Base-by-base conservation (phyloP, 2,113 vertebrate genomes). In the Proterorhinus semilunaris region DNA sequence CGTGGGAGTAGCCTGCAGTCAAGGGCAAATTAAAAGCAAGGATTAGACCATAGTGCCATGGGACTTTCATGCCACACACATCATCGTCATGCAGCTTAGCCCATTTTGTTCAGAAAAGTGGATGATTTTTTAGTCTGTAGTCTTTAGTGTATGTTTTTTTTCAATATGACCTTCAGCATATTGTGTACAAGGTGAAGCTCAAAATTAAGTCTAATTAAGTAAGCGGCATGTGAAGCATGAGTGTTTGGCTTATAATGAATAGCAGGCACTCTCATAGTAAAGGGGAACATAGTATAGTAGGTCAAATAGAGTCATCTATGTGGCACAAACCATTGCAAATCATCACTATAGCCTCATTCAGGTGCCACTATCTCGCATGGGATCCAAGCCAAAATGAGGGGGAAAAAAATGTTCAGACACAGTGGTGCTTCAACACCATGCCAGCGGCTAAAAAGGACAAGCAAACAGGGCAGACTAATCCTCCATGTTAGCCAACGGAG, bases 381-480 rank as follows among this genome's bases (percentile, higher is more conserved):
- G 85, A 86, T n/a, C 16, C 0, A 1, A 62, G 72, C 75, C 82
- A 83, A 83, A 80, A 63, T 21, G 68, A 62, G 82, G 76, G 21
- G 64, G 53, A 3, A 36, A 36, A 36, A 70, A 65, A 51, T 64
- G 50, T 71, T 81, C 62, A 62, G 71, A 46, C 51, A 55, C 62
- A 62, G 66, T 68, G 68, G 71, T 74, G 46, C 74, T 65, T 71
- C 57, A 78, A 61, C 66, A 79, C 73, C 72, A 87, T 69, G 72
- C 68, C 73, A 72, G 75, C 62, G 48, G 70, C 80, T 68, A 58
- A 72, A 83, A 69, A 83, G 73, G 79, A 71, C 77, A 78, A 70
- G 69, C 66, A 83, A 78, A 87, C 76, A 86, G 47, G 54, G 16
- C 47, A 51, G 49, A 48, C 71, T 78, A 80, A 83, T 87, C 76